Conservation (phyloP, 1,140 invertebrate genomes). For the Drosophila chauvacae region DNA sequence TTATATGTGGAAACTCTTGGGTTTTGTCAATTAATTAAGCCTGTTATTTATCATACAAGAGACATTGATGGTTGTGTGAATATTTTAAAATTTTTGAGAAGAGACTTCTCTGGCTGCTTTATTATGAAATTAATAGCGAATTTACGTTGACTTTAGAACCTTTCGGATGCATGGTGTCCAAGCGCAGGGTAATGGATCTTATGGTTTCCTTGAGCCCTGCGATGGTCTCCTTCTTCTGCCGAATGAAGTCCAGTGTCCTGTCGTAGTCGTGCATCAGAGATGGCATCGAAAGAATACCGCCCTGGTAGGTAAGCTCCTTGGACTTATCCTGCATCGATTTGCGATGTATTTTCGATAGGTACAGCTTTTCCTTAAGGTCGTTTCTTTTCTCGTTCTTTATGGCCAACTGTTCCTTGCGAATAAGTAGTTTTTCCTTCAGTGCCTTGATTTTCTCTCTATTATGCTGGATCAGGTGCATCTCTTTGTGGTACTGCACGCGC, state of each 20-base stretch:
- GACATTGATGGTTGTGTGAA: not conserved
- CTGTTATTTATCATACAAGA: conserved; percentile 12
- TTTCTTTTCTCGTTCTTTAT: not conserved
- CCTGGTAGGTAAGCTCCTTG: conserved; percentile 1
- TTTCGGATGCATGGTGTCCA: not conserved
- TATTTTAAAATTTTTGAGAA: not conserved
- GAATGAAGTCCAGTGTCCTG: not conserved
- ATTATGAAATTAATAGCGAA: not conserved
- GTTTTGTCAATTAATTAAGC: conserved; percentile 15
- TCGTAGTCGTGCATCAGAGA: conserved; percentile 30
- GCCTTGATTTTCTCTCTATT: conserved; percentile 1
- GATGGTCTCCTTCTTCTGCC: not conserved
- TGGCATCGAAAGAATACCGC: conserved; percentile 24
- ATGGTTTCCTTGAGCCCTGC: conserved; percentile 5
- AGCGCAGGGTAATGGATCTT: not conserved
- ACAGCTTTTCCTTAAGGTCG: not conserved
- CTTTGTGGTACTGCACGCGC: conserved; percentile 8
- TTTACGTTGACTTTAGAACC: too few relatives aligned
- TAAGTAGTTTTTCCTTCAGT: not conserved
- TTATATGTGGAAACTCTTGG: conserved; percentile 49
- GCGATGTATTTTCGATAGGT: not conserved
- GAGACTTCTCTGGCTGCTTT: not conserved
- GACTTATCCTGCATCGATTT: not conserved
- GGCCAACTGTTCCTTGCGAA: not conserved
- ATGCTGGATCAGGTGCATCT: conserved; percentile 3